Evolutionary conservation across 2,888 invertebrate genomes (phyloP), one percentile per base, ranked within the genome.

Genomic region (Eurytoma adleriae): DNA sequence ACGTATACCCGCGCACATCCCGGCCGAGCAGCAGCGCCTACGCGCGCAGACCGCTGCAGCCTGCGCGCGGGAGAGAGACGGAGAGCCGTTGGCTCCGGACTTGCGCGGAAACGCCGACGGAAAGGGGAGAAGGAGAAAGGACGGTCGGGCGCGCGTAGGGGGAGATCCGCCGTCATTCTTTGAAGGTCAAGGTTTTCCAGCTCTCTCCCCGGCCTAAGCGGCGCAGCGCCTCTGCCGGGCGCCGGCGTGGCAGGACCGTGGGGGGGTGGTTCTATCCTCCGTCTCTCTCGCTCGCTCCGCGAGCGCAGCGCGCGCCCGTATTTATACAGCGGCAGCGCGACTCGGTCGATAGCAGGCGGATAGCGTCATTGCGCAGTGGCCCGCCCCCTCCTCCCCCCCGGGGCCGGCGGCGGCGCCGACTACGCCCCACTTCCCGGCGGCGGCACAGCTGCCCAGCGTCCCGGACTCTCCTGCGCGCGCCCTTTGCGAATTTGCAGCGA

Each of bases 141-240:
- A 75, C 27, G 50, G 57, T 4, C n/a, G 30, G 48, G 12, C 14
- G 52, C 40, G 1, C 24, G 79, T 62, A 59, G 75, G 75, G 82
- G 30, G 79, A 74, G 79, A 80, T 84, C 83, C 85, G 84, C 85
- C 48, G 30, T 18, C 61, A 27, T 85, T 85, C 83, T 86, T 87
- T 87, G 89, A 89, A 90, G 90, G 90, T 90, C 90, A 90, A 90
- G 90, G 90, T 89, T 89, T 87, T 82, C 85, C 85, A 72, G 52
- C 62, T 56, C 73, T 24, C 78, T 16, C n/a, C 20, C 52, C 14
- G 78, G 27, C 50, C 62, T n/a, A 18, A 48, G 27, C 59, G 48
- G 48, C 72, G 40, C 40, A 40, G 50, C 57, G 54, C 14, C 30
- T 20, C 40, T 40, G 27, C 57, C 10, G 50, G 20, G 52, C 80